These are phyloP conservation scores for Chironomus striatipennis DNA, from an alignment of 1,140 invertebrate species.

Conservation along the genomic window DNA sequence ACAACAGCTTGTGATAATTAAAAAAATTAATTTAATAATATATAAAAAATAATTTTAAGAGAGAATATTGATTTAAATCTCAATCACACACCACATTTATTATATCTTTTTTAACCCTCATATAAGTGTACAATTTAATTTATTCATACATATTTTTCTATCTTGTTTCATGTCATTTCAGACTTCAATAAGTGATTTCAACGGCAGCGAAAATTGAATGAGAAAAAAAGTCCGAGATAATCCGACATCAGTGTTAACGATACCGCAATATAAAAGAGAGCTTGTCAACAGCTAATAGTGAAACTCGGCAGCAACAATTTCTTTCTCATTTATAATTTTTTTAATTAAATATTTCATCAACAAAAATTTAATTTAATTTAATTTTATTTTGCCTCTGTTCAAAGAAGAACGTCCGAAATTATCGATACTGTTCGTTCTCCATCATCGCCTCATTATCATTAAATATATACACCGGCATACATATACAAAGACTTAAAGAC, in stretches of 20 bases:
- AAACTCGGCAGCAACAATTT: neutral
- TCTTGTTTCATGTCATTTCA: constrained; percentile 2
- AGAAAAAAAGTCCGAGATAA: neutral
- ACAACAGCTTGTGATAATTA: constrained; percentile 4
- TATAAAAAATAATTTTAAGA: neutral
- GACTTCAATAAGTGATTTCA: neutral
- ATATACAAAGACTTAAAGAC: neutral
- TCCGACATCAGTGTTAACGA: constrained; percentile 6
- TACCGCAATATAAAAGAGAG: neutral
- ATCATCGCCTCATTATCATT: neutral
- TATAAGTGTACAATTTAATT: neutral
- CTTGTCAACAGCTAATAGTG: constrained; percentile 1
- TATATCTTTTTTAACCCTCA: no score
- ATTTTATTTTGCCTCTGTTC: neutral
- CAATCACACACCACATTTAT: neutral
- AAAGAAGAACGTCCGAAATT: constrained; percentile 5
- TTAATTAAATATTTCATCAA: neutral
- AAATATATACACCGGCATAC: neutral
- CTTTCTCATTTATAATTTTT: neutral
- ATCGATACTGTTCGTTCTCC: neutral
- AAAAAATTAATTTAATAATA: constrained; percentile 13
- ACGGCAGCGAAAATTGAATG: neutral
- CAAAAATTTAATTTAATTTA: constrained; percentile 12
- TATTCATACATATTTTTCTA: neutral
- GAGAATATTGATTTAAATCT: constrained; percentile 1